Conservation (phyloP, 2,113 vertebrate species). For the Mesembrinibis cayennensis region DNA sequence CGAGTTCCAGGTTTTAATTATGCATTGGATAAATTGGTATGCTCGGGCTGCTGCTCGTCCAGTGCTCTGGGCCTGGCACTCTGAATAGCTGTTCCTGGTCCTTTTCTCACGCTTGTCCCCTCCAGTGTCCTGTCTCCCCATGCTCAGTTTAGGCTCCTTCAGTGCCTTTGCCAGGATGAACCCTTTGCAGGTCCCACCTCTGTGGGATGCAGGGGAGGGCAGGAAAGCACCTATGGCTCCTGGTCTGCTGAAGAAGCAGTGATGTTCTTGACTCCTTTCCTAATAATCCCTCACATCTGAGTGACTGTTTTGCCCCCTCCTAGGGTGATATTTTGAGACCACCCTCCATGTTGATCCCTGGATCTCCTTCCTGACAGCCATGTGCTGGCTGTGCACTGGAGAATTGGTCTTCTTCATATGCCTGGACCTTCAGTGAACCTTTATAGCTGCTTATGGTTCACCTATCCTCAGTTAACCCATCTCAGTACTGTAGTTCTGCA, state of each 20-base stretch:
- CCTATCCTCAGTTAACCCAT: background rate
- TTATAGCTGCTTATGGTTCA: too few relatives aligned
- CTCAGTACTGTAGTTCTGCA: background rate
- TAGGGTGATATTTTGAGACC: background rate
- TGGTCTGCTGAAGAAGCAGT: background rate
- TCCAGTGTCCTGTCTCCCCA: background rate
- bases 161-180: background rate
- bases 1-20: background rate
- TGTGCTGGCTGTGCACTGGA: background rate
- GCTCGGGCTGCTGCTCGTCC: background rate
- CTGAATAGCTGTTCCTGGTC: background rate
- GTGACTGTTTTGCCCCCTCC: background rate
- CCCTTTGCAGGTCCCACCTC: background rate
- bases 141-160: background rate
- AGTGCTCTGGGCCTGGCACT: rapidly evolving
- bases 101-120: background rate
- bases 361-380: background rate
- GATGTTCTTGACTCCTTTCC: background rate
- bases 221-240: background rate
- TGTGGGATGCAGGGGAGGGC: rapidly evolving
- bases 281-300: background rate
- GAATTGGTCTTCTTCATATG: background rate
- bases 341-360: background rate
- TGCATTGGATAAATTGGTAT: background rate
- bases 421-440: background rate